These are phyloP conservation scores for Bilobella aurantiaca DNA, from an alignment of 1,140 invertebrate genomes.

Conservation along the genomic window DNA sequence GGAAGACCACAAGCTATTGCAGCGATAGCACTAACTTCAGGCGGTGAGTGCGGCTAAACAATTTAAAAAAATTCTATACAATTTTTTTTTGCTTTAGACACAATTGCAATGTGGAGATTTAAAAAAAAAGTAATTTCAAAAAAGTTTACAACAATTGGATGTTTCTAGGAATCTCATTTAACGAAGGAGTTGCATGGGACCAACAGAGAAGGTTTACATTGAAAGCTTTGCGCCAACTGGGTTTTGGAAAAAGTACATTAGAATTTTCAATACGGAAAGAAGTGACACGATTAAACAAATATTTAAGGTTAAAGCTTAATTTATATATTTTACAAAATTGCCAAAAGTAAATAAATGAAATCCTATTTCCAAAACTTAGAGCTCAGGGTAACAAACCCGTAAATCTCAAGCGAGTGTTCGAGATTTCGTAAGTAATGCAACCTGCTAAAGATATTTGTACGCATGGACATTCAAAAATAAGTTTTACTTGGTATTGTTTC, in stretches of 20 bases:
- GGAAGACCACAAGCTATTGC: conserved; percentile 45
- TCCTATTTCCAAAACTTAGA: neutral
- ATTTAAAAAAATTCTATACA: neutral
- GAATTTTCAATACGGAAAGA: conserved; percentile 17
- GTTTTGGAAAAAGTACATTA: conserved; percentile 18
- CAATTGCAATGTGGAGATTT: neutral
- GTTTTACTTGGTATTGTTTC: neutral
- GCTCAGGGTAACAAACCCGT: neutral
- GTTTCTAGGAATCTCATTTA: conserved; percentile 20
- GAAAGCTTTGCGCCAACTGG: conserved; percentile 15
- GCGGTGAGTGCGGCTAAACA: conserved; percentile 57
- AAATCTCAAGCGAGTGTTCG: neutral
- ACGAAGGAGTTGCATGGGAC: conserved; percentile 16
- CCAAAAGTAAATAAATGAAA: neutral
- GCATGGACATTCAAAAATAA: neutral
- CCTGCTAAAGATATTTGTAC: neutral
- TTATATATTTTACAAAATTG: neutral
- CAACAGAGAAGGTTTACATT: conserved; percentile 25
- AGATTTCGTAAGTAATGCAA: conserved; percentile 2
- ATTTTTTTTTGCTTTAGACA: conserved; percentile 18
- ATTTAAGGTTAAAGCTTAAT: neutral
- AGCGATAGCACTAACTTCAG: conserved; percentile 71
- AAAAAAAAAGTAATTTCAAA: too few species aligned
- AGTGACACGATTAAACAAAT: conserved; percentile 2
- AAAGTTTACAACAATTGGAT: neutral